Conservation (phyloP, 2,888 invertebrate species). For the Glyphotaelius pellucidus region DNA sequence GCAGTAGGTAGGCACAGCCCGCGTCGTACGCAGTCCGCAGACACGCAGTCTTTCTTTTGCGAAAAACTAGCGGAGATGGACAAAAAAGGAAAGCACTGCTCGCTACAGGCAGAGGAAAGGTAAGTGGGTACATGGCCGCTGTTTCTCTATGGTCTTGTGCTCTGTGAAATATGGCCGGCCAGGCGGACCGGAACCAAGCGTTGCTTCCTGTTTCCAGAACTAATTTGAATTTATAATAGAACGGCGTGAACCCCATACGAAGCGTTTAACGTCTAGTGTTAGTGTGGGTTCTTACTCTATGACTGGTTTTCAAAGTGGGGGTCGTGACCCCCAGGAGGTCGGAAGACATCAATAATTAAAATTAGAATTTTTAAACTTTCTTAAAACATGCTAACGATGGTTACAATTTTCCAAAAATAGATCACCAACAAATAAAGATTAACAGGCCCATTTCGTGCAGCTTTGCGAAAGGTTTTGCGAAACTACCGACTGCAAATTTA, state of each 20-base stretch:
- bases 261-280: slow-evolving; percentile 9
- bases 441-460: no score
- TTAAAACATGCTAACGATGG: no score
- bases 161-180: slow-evolving; percentile 54
- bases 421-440: no score
- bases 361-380: no score
- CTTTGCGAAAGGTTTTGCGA: no score
- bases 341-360: no score
- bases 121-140: background rate
- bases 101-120: slow-evolving; percentile 8
- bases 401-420: no score
- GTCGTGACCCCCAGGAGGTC: no score
- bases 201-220: slow-evolving; percentile 62
- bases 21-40: background rate
- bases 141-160: slow-evolving; percentile 37
- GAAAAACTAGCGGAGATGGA: slow-evolving; percentile 20
- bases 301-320: no score
- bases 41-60: background rate
- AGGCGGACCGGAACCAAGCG: slow-evolving; percentile 62
- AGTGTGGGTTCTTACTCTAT: background rate
- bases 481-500: no score
- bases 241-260: slow-evolving; percentile 43
- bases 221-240: slow-evolving; percentile 64
- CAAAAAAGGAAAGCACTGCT: slow-evolving; percentile 22
- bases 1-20: background rate